Percentiles rank a stretch among this genome's conserved stretches.
Evolutionary conservation across 2,797 vertebrate species (phyloP).

Genomic region (Rhinella marina): DNA sequence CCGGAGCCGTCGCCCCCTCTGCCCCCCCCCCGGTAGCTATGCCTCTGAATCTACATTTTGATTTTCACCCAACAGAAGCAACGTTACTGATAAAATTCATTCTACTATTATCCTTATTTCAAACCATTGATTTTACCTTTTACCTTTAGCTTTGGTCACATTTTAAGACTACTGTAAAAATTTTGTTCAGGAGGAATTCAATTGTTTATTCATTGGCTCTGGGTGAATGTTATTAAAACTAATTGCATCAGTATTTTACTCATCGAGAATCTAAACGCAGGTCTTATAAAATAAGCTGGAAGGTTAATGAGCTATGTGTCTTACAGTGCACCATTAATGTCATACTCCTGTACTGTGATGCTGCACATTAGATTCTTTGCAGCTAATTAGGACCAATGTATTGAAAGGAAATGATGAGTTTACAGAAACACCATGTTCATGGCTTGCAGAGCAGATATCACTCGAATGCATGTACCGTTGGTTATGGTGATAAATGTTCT

Average conservation of each 20-base stretch:
- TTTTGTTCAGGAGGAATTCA: background rate
- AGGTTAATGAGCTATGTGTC: conserved; percentile 39
- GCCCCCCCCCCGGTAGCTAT: no score
- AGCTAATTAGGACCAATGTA: conserved; percentile 31
- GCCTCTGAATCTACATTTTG: no score
- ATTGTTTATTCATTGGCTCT: background rate
- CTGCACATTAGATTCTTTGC: conserved; percentile 24
- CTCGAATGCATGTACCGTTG: background rate
- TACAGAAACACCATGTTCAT: background rate
- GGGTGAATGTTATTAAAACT: conserved; percentile 27
- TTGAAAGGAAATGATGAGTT: background rate
- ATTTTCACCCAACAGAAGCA: background rate
- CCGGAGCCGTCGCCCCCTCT: no score
- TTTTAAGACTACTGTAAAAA: background rate
- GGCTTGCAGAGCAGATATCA: background rate
- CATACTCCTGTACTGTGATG: conserved; percentile 2
- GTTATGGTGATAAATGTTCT: conserved; percentile 4
- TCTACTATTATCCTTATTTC: background rate
- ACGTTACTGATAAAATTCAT: background rate
- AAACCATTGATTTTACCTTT: background rate
- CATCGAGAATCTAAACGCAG: conserved; percentile 12
- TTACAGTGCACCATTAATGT: conserved; percentile 23
- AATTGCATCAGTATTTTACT: conserved; percentile 20
- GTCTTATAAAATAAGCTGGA: conserved; percentile 27
- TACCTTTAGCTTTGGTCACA: background rate